phyloP scores from a whole-genome alignment of 2,113 vertebrate genomes.

The Aplodontia rufa region DNA sequence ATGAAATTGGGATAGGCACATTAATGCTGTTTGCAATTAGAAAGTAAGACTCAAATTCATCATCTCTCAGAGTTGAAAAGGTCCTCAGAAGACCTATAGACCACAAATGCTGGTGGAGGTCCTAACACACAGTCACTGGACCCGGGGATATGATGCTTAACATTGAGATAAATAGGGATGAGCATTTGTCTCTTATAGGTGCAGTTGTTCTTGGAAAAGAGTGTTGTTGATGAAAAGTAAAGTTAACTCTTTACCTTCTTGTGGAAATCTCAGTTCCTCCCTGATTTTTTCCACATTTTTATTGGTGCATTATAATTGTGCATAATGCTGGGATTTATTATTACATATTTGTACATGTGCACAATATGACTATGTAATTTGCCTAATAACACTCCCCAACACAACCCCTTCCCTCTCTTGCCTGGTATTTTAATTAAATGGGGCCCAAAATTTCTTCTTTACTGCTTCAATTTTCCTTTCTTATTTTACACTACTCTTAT shows the following conservation, averaged over 20 bases:
- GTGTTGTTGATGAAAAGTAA: not conserved
- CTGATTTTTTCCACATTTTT: not conserved
- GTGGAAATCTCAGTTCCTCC: not conserved
- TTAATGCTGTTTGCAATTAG: not conserved
- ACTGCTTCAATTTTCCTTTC: conserved; percentile 4
- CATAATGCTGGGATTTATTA: too few relatives aligned
- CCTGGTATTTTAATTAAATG: not conserved
- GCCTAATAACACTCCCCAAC: too few relatives aligned
- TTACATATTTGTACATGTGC: too few relatives aligned
- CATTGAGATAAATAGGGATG: not conserved
- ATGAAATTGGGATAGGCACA: not conserved
- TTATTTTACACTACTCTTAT: not conserved
- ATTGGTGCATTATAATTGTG: not conserved
- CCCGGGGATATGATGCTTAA: not conserved
- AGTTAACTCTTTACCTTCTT: not conserved
- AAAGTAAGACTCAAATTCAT: not conserved
- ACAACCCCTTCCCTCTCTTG: not conserved
- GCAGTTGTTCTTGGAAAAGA: not conserved
- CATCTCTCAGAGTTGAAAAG: not conserved
- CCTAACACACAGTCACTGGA: not conserved
- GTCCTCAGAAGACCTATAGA: not conserved
- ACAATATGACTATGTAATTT: too few relatives aligned
- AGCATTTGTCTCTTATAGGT: not conserved
- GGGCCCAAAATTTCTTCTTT: not conserved
- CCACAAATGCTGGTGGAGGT: not conserved